Percentiles rank a stretch among this genome's conserved stretches.
Conservation (phyloP, 92 coral and sea anemone species). For the Zoanthus sociatus region DNA sequence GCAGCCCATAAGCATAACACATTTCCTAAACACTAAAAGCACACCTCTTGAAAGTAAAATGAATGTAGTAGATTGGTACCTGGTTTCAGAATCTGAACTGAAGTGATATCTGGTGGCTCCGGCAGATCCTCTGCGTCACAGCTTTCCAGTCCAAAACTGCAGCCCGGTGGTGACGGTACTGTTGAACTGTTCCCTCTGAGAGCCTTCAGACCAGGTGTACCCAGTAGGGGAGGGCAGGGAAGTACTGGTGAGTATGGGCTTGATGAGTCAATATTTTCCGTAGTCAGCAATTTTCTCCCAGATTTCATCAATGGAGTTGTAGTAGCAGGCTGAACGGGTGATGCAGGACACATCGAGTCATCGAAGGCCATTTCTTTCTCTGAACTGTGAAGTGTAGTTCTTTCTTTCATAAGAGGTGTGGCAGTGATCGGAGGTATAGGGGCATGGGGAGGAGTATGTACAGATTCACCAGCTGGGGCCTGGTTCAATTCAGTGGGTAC, state of each 20-base stretch:
- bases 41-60: too few species aligned
- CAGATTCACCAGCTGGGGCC: constrained; percentile 12
- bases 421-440: constrained; percentile 83
- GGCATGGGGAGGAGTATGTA: constrained; percentile 65
- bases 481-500: constrained; percentile 56
- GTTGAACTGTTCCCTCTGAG: constrained; percentile 36
- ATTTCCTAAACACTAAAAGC: too few species aligned
- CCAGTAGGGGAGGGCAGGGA: constrained; percentile 77
- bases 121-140: constrained; percentile 61
- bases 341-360: constrained; percentile 29
- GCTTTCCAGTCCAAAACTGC: constrained; percentile 4
- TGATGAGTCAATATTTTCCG: constrained; percentile 14
- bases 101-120: constrained; percentile 84
- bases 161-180: not conserved
- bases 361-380: constrained; percentile 20
- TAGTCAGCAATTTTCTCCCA: not conserved
- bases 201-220: constrained; percentile 81
- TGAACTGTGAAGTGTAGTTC: constrained; percentile 12
- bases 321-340: constrained; percentile 73
- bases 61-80: constrained; percentile 37
- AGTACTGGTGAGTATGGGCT: constrained; percentile 44
- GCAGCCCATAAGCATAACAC: too few species aligned
- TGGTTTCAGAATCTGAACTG: constrained; percentile 80
- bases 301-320: constrained; percentile 76
- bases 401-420: constrained; percentile 77